Percentiles rank a stretch among this genome's conserved stretches.
phyloP scores from a whole-genome alignment of 1,140 invertebrate species.

The Andricus grossulariae region DNA sequence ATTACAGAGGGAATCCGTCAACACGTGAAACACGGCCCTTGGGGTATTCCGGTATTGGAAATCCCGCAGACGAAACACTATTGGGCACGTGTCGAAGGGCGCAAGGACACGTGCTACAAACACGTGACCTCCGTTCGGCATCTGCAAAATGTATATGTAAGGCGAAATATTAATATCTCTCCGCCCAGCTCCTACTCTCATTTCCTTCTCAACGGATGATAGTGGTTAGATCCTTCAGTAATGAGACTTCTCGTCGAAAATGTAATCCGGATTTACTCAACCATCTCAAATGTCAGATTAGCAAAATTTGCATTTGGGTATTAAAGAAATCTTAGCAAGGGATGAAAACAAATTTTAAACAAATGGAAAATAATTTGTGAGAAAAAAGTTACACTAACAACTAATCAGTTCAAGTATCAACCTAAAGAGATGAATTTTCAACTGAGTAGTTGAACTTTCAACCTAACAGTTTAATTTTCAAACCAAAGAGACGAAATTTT shows the following conservation, averaged over 20 bases:
- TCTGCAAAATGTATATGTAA: constrained; percentile 51
- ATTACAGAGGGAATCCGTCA: constrained; percentile 41
- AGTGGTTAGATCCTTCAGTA: not conserved
- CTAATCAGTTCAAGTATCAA: too few species aligned
- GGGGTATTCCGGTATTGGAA: constrained; percentile 30
- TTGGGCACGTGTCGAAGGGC: constrained; percentile 51
- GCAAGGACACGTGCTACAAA: constrained; percentile 54
- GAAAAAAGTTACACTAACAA: too few species aligned
- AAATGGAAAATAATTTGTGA: too few species aligned
- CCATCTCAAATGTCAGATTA: too few species aligned
- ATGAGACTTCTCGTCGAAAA: not conserved
- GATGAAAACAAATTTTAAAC: too few species aligned
- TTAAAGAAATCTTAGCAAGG: too few species aligned
- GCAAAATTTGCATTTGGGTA: too few species aligned
- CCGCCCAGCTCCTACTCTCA: not conserved
- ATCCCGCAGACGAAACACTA: constrained; percentile 33
- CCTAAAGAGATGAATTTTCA: too few species aligned
- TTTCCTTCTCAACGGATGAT: constrained; percentile 22
- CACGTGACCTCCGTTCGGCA: constrained; percentile 53
- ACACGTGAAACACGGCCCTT: constrained; percentile 48
- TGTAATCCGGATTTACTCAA: too few species aligned
- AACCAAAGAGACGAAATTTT: too few species aligned
- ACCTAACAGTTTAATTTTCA: too few species aligned
- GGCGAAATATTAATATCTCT: constrained; percentile 35
- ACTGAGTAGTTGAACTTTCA: too few species aligned